A percentile compares a stretch with the other conserved stretches of the same genome.
phyloP scores from a whole-genome alignment of 2,797 vertebrate genomes.

The Halcyon badia region DNA sequence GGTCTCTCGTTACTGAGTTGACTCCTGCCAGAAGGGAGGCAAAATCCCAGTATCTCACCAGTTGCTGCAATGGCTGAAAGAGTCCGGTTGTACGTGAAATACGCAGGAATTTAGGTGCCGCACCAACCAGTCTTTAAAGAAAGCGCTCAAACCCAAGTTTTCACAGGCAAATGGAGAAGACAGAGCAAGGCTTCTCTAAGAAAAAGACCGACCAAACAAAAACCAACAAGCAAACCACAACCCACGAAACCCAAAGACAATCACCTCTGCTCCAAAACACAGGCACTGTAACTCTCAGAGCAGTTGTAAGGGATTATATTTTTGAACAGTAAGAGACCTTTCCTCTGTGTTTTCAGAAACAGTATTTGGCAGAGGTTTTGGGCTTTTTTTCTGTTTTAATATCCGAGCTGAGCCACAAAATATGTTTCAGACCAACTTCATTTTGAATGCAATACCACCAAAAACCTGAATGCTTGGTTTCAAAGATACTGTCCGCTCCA shows the following conservation, averaged over 20 bases:
- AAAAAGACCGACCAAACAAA: not conserved
- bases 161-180: not conserved
- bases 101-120: not conserved
- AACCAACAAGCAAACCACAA: too few relatives aligned
- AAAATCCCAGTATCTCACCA: not conserved
- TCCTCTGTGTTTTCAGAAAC: not conserved
- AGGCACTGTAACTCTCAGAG: not conserved
- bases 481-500: not conserved
- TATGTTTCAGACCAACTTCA: not conserved
- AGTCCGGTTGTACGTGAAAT: not conserved
- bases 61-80: not conserved
- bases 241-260: not conserved
- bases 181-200: not conserved
- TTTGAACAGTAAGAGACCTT: not conserved
- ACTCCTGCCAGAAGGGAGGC: not conserved
- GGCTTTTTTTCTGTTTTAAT: not conserved
- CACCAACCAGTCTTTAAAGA: not conserved
- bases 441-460: not conserved
- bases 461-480: not conserved
- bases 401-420: not conserved
- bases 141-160: not conserved
- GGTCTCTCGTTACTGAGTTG: not conserved
- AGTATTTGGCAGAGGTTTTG: fast-evolving
- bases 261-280: not conserved
- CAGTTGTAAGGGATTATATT: not conserved